Base-by-base conservation (phyloP, 1,140 invertebrate genomes). In the Tribolium madens region DNA sequence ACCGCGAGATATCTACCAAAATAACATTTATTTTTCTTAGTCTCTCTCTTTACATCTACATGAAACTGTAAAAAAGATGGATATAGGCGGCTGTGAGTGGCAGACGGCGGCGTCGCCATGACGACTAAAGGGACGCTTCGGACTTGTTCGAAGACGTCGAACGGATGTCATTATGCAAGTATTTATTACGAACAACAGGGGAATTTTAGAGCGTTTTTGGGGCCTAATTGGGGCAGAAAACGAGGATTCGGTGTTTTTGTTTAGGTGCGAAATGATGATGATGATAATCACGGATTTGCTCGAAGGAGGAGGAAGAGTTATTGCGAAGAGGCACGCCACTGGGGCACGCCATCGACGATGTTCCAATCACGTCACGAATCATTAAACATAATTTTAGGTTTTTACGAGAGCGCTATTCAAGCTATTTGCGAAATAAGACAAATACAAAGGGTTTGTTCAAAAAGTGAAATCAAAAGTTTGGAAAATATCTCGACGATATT, bases 11-110 rank as follows among this genome's bases (percentile, higher is more conserved):
- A 42, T 7, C 10, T 12, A 21, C 9, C 7, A 73, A 52, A 52
- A 73, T 52, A 50, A 73, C 47, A 33, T 52, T 33, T 73, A 73
- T 64, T 64, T 64, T 64, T 14, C 18, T 64, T 33, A 33, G 57
- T n/a, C 17, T 26, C 1, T 14, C 73, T 75, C 46, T 46, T 76
- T 64, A 47, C n/a, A n/a, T n/a, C n/a, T 42, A 75, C 50, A 70
- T 46, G 53, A 18, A 15, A 42, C 60, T 15, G 10, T 42, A 70
- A 48, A 75, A 64, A 76, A 73, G 52, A n/a, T n/a, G n/a, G n/a
- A 76, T 52, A 76, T 76, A 76, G 78, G 36, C 48, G 78, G 78
- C 78, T 79, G 78, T 71, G 78, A 79, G 78, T 79, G 78, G 78
- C 78, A 73, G 77, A 64, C n/a, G n/a, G 21, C 21, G 21, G 3